These are phyloP conservation scores for Pseudomyrmex sp. DNA, from an alignment of 1,140 invertebrate species.

Conservation along the genomic window DNA sequence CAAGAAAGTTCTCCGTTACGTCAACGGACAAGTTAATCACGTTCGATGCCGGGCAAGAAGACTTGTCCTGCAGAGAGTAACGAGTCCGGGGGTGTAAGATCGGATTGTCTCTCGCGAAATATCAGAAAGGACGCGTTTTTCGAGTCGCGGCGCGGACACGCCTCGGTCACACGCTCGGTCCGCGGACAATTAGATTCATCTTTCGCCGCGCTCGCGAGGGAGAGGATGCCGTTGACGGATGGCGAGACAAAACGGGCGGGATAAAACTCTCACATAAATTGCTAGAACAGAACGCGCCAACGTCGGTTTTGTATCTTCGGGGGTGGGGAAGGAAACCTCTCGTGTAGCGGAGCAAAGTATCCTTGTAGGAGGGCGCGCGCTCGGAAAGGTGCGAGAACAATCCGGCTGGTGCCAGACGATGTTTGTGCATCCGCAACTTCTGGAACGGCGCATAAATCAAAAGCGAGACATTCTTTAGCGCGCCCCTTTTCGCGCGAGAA, in stretches of 20 bases:
- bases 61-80: conserved; percentile 12
- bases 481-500: not conserved
- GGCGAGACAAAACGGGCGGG: conserved; percentile 18
- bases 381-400: conserved; percentile 61
- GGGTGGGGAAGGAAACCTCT: not conserved
- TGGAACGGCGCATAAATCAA: conserved; percentile 73
- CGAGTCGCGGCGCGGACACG: conserved; percentile 53
- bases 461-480: conserved; percentile 74
- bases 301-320: conserved; percentile 63
- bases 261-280: conserved; percentile 70
- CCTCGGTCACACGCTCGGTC: too few relatives aligned
- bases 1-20: conserved; percentile 47
- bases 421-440: conserved; percentile 73
- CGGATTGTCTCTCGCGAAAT: conserved; percentile 68
- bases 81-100: conserved; percentile 34
- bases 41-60: conserved; percentile 1
- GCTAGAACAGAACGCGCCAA: conserved; percentile 29
- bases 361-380: conserved; percentile 20
- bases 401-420: conserved; percentile 59
- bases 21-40: conserved; percentile 17
- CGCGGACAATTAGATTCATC: conserved; percentile 35
- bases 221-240: not conserved
- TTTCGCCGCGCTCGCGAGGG: conserved; percentile 14
- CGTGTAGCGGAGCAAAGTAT: conserved; percentile 28
- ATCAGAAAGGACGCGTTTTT: conserved; percentile 65